Conservation (phyloP, 2,113 vertebrate genomes). For the Machaerirhynchus nigripectus region DNA sequence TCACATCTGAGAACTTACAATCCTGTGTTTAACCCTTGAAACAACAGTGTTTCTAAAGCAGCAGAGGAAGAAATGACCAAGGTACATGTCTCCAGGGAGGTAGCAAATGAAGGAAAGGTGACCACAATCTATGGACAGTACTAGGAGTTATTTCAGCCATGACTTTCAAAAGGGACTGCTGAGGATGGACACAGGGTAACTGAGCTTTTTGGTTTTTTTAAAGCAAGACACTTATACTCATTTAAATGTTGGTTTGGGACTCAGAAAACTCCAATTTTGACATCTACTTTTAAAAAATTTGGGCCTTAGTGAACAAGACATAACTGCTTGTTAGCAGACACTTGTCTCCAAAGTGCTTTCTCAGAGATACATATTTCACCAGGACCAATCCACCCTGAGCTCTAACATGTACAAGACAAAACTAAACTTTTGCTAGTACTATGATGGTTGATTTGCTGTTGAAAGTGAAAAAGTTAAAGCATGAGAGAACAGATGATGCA, state of each 20-base stretch:
- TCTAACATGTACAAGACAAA: not conserved
- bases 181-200: not conserved
- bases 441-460: constrained; percentile 3
- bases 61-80: not conserved
- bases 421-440: not conserved
- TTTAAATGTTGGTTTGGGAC: not conserved
- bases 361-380: not conserved
- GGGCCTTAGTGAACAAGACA: not conserved
- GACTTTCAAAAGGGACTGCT: not conserved
- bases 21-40: constrained; percentile 24
- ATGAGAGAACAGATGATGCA: not conserved
- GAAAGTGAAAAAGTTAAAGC: not conserved
- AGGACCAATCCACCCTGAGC: not conserved
- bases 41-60: not conserved
- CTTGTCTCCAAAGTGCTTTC: not conserved
- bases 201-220: not conserved
- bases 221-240: not conserved
- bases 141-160: not conserved
- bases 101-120: not conserved
- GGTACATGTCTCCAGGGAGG: not conserved
- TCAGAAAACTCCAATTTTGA: not conserved
- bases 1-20: not conserved
- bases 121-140: not conserved
- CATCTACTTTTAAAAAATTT: not conserved
- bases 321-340: not conserved